Percentiles rank a stretch among this genome's conserved stretches.
Evolutionary conservation across 2,888 invertebrate genomes (phyloP).

Genomic region (Proisotoma minuta): DNA sequence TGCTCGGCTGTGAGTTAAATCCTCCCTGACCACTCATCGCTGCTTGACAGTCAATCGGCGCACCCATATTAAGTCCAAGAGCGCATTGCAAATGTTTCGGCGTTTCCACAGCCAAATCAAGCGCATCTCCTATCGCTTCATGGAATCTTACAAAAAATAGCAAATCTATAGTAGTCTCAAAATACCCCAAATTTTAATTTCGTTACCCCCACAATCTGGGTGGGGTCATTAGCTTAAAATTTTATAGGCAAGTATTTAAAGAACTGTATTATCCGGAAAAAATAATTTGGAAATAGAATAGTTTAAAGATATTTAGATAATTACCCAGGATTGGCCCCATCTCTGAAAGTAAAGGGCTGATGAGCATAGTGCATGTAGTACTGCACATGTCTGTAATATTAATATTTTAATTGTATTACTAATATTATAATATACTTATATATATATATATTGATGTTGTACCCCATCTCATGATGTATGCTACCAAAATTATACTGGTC

Average conservation of each 20-base stretch:
- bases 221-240: no score
- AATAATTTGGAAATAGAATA: no score
- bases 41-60: constrained; percentile 19
- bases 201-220: no score
- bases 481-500: constrained; percentile 69
- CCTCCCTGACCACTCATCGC: constrained; percentile 11
- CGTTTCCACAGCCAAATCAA: constrained; percentile 48
- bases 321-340: constrained; percentile 73
- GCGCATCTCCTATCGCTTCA: constrained; percentile 50
- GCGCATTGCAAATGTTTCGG: constrained; percentile 43
- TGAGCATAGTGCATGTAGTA: constrained; percentile 70
- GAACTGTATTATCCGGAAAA: no score
- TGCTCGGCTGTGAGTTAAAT: not conserved
- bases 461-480: constrained; percentile 85
- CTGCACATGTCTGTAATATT: constrained; percentile 53
- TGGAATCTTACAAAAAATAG: constrained; percentile 48
- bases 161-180: no score
- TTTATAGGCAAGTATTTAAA: no score
- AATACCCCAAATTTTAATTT: no score
- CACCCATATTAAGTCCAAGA: constrained; percentile 26
- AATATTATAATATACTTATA: no score
- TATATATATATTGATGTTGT: no score
- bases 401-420: not conserved
- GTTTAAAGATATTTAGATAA: no score
- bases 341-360: constrained; percentile 66